Evolutionary conservation across 2,888 invertebrate genomes (phyloP).

Genomic region (Agrypnus murinus): DNA sequence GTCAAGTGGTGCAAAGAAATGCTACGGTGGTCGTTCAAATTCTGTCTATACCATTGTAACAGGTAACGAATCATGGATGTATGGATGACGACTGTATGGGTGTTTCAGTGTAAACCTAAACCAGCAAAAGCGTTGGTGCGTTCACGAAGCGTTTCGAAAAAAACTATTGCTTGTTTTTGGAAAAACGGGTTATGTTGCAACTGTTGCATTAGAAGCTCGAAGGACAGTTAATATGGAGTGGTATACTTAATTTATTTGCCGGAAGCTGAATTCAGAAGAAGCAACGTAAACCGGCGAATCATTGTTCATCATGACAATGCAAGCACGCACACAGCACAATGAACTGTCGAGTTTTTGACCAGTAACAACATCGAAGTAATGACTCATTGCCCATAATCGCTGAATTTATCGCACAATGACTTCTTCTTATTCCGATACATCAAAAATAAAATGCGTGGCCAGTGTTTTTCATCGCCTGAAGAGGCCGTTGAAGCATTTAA

Average conservation of each 20-base stretch:
- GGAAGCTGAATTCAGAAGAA: neutral
- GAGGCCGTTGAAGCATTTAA: slow-evolving; percentile 15
- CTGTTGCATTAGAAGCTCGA: slow-evolving; percentile 4
- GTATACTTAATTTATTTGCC: neutral
- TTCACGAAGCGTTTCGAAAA: slow-evolving; percentile 15
- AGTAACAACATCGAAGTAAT: neutral
- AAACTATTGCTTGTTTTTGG: slow-evolving; percentile 6
- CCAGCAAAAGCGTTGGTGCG: neutral
- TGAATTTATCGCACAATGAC: neutral
- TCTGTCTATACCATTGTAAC: neutral
- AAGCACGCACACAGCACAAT: neutral
- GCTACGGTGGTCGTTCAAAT: neutral
- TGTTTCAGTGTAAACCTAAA: neutral
- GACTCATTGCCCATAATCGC: neutral
- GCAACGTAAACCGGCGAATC: neutral
- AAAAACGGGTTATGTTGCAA: slow-evolving; percentile 10
- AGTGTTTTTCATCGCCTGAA: slow-evolving; percentile 19
- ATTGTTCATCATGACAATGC: slow-evolving; percentile 9
- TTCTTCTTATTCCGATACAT: neutral
- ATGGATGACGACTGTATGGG: neutral
- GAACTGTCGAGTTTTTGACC: slow-evolving; percentile 2
- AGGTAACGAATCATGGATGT: neutral
- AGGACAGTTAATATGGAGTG: neutral
- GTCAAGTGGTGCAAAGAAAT: too few relatives aligned
- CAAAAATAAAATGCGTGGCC: neutral